These are phyloP conservation scores for Chesias legatella DNA, from an alignment of 2,888 invertebrate genomes.

Conservation along the genomic window DNA sequence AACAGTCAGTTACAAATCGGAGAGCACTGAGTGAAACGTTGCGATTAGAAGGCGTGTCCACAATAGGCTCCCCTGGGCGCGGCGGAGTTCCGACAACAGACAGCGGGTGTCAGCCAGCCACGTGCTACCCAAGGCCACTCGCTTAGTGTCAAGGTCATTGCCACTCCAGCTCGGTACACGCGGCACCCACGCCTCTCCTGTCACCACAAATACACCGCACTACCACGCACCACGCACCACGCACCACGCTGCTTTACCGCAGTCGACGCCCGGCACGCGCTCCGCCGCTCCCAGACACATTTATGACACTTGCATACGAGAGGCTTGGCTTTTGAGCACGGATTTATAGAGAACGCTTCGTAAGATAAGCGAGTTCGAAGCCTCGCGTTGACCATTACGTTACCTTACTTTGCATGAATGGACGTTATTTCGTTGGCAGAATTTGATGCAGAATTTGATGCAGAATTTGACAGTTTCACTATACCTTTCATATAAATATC, in stretches of 20 bases:
- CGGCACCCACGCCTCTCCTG: conserved; percentile 78
- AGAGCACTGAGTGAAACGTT: conserved; percentile 30
- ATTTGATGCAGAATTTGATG: too few relatives aligned
- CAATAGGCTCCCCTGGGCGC: conserved; percentile 77
- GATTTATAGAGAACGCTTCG: conserved; percentile 8
- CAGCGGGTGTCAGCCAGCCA: conserved; percentile 79
- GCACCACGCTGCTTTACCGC: conserved; percentile 61
- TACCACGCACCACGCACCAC: conserved; percentile 67
- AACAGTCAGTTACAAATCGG: conserved; percentile 8
- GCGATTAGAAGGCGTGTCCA: conserved; percentile 63
- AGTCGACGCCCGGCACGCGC: conserved; percentile 41
- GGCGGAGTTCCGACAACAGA: conserved; percentile 79
- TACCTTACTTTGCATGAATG: too few relatives aligned
- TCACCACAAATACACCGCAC: conserved; percentile 79
- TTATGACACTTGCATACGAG: conserved; percentile 24
- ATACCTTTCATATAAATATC: too few relatives aligned
- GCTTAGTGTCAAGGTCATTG: conserved; percentile 81
- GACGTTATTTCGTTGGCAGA: too few relatives aligned
- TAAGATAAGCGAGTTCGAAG: neutral
- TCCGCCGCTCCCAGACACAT: conserved; percentile 29
- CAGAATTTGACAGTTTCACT: too few relatives aligned
- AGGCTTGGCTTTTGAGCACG: conserved; percentile 11
- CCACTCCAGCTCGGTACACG: conserved; percentile 79
- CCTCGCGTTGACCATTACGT: too few relatives aligned
- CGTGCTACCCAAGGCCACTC: conserved; percentile 81